These are phyloP conservation scores for Amazona vittata DNA, from an alignment of 2,113 vertebrate genomes.

Conservation along the genomic window DNA sequence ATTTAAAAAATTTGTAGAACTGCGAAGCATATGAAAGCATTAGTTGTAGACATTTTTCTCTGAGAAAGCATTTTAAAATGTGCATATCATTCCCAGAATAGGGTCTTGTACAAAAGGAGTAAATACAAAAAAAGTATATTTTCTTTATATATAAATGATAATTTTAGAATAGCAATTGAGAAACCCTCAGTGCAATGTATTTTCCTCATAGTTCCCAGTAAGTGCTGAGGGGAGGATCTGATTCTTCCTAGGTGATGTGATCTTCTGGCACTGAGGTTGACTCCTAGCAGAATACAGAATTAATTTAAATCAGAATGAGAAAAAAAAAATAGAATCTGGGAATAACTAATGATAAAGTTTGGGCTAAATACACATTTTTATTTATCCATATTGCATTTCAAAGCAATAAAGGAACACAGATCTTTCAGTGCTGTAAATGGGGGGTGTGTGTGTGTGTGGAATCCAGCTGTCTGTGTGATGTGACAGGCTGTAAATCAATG, in stretches of 20 bases:
- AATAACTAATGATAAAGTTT: neutral
- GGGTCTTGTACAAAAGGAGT: neutral
- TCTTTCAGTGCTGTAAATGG: neutral
- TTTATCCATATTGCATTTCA: neutral
- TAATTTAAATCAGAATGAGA: neutral
- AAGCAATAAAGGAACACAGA: neutral
- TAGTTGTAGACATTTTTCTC: neutral
- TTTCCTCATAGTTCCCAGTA: neutral
- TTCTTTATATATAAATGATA: neutral
- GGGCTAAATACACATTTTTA: neutral
- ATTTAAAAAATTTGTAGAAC: neutral
- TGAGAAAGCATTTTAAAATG: neutral
- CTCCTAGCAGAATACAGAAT: neutral
- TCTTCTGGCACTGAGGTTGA: neutral
- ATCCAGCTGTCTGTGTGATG: neutral
- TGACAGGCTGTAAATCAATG: neutral
- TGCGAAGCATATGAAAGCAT: neutral
- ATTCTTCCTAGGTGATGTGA: neutral
- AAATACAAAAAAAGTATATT: neutral
- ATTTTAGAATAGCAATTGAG: neutral
- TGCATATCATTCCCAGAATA: accelerated
- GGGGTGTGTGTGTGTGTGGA: too few species aligned
- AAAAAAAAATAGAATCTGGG: neutral
- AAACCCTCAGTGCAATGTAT: neutral
- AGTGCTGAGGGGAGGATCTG: neutral